phyloP scores from a whole-genome alignment of 2,888 invertebrate species.

The Napeogenes sylphis region DNA sequence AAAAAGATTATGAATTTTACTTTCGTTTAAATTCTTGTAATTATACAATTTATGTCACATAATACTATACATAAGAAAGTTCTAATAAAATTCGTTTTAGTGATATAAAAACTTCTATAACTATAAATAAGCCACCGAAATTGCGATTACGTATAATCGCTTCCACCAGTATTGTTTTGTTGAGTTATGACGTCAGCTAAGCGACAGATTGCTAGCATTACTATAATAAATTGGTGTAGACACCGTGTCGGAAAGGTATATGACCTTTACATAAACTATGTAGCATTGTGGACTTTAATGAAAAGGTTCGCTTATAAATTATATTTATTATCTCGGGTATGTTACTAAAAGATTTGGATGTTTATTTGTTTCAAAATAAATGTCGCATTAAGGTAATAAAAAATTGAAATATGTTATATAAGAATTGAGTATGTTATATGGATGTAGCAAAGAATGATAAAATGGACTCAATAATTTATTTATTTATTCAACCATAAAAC shows the following conservation, averaged over 20 bases:
- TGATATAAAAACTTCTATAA: constrained; percentile 33
- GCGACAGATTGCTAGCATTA: constrained; percentile 72
- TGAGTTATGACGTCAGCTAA: constrained; percentile 48
- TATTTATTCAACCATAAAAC: no score
- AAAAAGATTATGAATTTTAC: no score
- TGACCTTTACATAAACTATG: constrained; percentile 44
- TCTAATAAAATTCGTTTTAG: constrained; percentile 10
- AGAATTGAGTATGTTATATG: neutral
- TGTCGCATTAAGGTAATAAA: neutral
- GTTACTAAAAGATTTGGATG: no score
- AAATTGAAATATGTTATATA: no score
- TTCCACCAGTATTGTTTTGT: constrained; percentile 44
- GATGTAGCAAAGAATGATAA: constrained; percentile 11
- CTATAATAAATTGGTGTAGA: constrained; percentile 67
- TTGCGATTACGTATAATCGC: constrained; percentile 44
- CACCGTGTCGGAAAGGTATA: constrained; percentile 53
- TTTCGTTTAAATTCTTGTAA: no score
- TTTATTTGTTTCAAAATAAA: neutral
- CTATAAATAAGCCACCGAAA: constrained; percentile 50
- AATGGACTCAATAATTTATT: neutral
- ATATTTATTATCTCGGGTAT: no score
- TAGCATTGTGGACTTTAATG: constrained; percentile 12
- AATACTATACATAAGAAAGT: constrained; percentile 14
- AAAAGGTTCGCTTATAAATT: neutral
- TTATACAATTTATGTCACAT: neutral